Evolutionary conservation across 2,113 vertebrate genomes (phyloP), one percentile per base, ranked within the genome.

Genomic region (Phylloscopus trochilus): DNA sequence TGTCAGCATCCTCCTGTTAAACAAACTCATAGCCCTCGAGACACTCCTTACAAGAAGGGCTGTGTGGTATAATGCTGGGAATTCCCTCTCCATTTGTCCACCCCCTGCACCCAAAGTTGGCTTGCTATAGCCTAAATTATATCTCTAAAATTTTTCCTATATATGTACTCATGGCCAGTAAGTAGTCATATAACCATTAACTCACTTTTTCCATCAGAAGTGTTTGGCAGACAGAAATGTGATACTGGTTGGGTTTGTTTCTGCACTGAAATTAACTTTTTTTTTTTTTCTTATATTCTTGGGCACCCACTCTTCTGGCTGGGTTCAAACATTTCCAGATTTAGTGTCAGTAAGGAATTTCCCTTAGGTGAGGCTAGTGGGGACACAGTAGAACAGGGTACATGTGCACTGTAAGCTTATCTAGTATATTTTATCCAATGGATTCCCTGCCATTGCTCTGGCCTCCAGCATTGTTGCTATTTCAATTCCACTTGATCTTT

Each of bases 401-500:
- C 16, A 28, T 5, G 10, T 84, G 18, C 56, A 14, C 44, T 27
- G 7, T 35, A 79, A 93, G 31, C 56, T 89, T 66, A 72, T 84
- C 49, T 52, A 37, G 26, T 75, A 26, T 68, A 75, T 82, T 81
- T 92, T 87, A 78, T 78, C 62, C 30, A 37, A 11, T 20, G 30
- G 83, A 89, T 92, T 92, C 74, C 20, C 26, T 79, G 74, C 24
- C 62, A 82, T 39, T 66, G 37, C 41, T 87, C 47, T 64, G 41
- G 60, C 81, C 91, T 89, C 89, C 80, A 76, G 66, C 58, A 87
- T 19, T 69, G 41, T 8, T 92, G 49, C 10, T 44, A 79, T 89
- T 94, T 93, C 73, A 81, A 10, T 89, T 89, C 73, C 91, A 91
- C 53, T 80, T 84, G 68, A 64, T 95, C 73, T 95, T 86, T 92